Evolutionary conservation across 2,888 invertebrate genomes (phyloP), one percentile per base, ranked within the genome.

Genomic region (Boloria selene): DNA sequence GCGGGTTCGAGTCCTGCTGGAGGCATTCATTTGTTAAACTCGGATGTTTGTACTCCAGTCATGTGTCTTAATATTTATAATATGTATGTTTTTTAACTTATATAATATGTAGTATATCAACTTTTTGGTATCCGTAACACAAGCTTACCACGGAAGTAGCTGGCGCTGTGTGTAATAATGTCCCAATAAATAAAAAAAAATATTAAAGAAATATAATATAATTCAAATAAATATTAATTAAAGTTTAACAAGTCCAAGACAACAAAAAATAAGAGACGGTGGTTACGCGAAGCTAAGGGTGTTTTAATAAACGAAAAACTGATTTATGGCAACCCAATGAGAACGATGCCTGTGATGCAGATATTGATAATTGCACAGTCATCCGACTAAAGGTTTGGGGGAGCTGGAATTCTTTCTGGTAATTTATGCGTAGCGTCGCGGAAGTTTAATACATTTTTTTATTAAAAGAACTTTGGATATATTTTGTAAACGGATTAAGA

Each of bases 241-340:
- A 47, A 50, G 3, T 4, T 13, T 10, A 26, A 13, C 42, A 16
- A 7, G 2, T 10, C 13, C 13, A 45, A 61, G 26, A 45, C 6
- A 52, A 44, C 17, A 53, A 6, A 16, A 26, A 16, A 14, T 26
- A 53, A n/a, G 22, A 22, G 22, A 22, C 22, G 22, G 22, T 22
- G 22, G 22, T 22, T 2, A 53, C 49, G 22, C 53, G 22, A 59
- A 59, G 63, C 62, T 64, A 38, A 62, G 77, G 81, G 79, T 78
- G 82, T 85, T 88, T 88, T 87, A 88, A 88, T 88, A 87, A 88
- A 83, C 78, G 84, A 79, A 82, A 85, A 88, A 80, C 86, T 88
- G 89, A 89, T 89, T 89, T 89, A 89, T 89, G 78, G 80, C 78
- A 75, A 71, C 77, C 77, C 79, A 86, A 85, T 82, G 82, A 76